Conservation (phyloP, 2,797 vertebrate species). For the Columba guinea region DNA sequence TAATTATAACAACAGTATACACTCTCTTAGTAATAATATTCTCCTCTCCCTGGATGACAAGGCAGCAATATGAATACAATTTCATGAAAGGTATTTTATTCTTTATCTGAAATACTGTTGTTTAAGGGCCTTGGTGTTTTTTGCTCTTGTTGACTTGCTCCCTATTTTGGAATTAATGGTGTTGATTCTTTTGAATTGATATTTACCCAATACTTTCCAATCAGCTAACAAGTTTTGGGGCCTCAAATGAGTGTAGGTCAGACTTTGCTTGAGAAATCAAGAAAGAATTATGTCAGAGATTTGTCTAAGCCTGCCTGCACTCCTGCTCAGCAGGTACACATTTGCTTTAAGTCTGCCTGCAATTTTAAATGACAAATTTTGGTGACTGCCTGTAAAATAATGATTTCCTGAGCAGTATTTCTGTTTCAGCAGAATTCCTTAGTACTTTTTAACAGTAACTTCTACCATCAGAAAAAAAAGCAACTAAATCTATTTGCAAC, state of each 20-base stretch:
- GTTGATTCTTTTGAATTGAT: not conserved
- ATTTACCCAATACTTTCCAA: not conserved
- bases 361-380: not conserved
- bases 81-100: not conserved
- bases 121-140: not conserved
- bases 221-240: not conserved
- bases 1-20: not conserved
- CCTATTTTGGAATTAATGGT: not conserved
- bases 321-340: not conserved
- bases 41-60: not conserved
- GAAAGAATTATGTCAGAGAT: rapidly evolving
- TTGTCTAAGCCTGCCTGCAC: not conserved
- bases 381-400: not conserved
- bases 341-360: not conserved
- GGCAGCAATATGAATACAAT: not conserved
- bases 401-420: not conserved
- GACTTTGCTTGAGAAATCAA: not conserved
- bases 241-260: not conserved
- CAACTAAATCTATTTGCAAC: not conserved
- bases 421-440: not conserved
- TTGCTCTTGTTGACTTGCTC: not conserved
- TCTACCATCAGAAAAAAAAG: not conserved
- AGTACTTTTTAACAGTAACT: not conserved
- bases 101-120: not conserved
- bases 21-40: not conserved